A percentile compares a stretch with the other conserved stretches of the same genome.
Conservation (phyloP, 2,797 vertebrate genomes). For the Poecilia velifera region DNA sequence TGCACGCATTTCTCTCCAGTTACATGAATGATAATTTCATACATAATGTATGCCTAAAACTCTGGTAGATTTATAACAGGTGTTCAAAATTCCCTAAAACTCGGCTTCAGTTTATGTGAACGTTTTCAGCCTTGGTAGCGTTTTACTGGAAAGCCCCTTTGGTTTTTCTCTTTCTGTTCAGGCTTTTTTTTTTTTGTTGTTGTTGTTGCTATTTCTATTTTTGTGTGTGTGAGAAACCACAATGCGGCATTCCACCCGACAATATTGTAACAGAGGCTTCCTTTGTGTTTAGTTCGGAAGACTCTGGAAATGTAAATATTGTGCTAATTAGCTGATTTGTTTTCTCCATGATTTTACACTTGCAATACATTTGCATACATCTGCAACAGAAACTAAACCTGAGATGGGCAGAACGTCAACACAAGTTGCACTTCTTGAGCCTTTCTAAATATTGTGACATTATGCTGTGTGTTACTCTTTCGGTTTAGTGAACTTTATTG, state of each 20-base stretch:
- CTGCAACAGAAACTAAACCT: neutral
- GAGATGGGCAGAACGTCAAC: neutral
- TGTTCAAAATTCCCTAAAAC: neutral
- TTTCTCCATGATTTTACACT: neutral
- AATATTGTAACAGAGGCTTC: neutral
- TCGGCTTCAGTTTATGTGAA: neutral
- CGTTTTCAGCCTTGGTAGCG: neutral
- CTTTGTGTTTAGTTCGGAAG: neutral
- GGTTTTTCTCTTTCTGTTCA: neutral
- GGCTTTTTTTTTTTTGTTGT: neutral
- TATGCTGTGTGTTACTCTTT: too few species aligned
- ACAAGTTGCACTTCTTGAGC: too few species aligned
- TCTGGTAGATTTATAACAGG: neutral
- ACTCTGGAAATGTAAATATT: neutral
- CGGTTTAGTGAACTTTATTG: too few species aligned
- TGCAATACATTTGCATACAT: neutral
- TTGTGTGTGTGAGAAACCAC: neutral
- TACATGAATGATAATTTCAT: neutral
- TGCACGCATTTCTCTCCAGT: neutral
- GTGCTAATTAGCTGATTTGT: neutral
- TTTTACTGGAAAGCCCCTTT: neutral
- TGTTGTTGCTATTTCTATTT: neutral
- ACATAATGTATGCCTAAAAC: neutral
- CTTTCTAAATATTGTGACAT: neutral
- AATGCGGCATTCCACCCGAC: neutral